These are phyloP conservation scores for Microctonus aethiopoides DNA, from an alignment of 2,888 invertebrate species.

Conservation along the genomic window DNA sequence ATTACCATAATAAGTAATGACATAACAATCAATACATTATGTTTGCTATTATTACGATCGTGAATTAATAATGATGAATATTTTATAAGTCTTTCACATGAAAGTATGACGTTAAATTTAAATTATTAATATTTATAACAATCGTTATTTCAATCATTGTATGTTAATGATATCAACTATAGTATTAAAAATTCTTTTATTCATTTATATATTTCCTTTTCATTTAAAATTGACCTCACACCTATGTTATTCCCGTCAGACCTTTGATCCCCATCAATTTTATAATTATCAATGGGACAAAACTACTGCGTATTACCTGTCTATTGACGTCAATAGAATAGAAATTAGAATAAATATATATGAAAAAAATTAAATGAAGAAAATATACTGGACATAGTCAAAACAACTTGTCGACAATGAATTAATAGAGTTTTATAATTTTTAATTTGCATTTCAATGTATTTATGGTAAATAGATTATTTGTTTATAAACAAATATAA, in stretches of 20 bases:
- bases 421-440: background rate
- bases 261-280: constrained; percentile 8
- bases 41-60: background rate
- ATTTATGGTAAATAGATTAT: background rate
- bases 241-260: background rate
- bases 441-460: background rate
- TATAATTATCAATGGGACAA: background rate
- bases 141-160: constrained; percentile 3
- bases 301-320: background rate
- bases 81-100: background rate
- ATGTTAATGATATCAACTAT: constrained; percentile 4
- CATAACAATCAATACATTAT: background rate
- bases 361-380: background rate
- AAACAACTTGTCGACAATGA: background rate
- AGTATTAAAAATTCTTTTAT: background rate
- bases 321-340: background rate
- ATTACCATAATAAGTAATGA: background rate
- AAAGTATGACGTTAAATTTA: background rate
- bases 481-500: no score
- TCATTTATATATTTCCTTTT: background rate
- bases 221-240: background rate
- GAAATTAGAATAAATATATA: background rate
- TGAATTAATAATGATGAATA: background rate
- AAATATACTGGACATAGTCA: no score
- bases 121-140: background rate